Evolutionary conservation across 2,888 invertebrate species (phyloP), one percentile per base, ranked within the genome.

Genomic region (Coelogynopora nodosa): DNA sequence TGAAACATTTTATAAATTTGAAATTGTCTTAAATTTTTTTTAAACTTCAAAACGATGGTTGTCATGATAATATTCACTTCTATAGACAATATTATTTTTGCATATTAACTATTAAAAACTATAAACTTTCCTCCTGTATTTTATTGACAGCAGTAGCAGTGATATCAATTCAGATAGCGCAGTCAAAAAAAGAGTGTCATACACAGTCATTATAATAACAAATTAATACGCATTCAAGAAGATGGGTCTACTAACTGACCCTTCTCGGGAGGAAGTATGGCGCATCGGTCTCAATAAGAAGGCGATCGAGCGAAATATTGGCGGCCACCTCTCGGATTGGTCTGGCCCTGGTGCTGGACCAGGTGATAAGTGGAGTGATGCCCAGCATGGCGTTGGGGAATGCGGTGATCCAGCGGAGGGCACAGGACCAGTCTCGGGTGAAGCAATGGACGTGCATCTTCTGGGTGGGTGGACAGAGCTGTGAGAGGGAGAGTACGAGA

Each of bases 211-310:
- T n/a, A n/a, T n/a, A n/a, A n/a, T n/a, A n/a, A n/a, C n/a, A n/a
- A n/a, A n/a, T n/a, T n/a, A n/a, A n/a, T n/a, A n/a, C n/a, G n/a
- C n/a, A n/a, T n/a, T n/a, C n/a, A n/a, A n/a, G n/a, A n/a, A n/a
- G n/a, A n/a, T n/a, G n/a, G n/a, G n/a, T n/a, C n/a, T n/a, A n/a
- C 18, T 18, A 49, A 49, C 89, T 88, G 82, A 91, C 90, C 87
- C 87, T 87, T 88, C 89, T 87, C 1, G 93, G 93, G 23, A 92
- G 87, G 89, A 93, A 93, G 88, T 92, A 93, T 0, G 93, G 93
- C 0, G 93, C 91, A 90, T 93, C 93, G 0, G 93, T 93, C 89
- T 93, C 93, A 0, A 93, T 89, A 2, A 93, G 90, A 0, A 93
- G 90, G 80, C 91, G 88, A 82, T 92, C 89, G 0, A 93, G 89